Evolutionary conservation across 2,113 vertebrate genomes (phyloP), one percentile per base, ranked within the genome.

Genomic region (Aphelocoma coerulescens): DNA sequence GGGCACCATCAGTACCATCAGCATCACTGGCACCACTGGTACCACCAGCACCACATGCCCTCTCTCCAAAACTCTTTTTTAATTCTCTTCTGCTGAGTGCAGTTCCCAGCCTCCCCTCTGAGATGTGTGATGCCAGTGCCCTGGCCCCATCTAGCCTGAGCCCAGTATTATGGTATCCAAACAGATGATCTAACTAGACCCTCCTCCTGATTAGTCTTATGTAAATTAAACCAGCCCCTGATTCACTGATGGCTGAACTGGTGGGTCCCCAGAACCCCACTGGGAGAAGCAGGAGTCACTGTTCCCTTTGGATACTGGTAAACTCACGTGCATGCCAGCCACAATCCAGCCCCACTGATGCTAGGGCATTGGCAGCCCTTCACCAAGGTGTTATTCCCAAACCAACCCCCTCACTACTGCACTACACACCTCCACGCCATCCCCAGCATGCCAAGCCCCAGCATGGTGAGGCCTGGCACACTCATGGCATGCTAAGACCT

Each of bases 161-260:
- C 49, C 67, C 57, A 28, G 11, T 30, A 9, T 57, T 52, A 49
- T 14, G 66, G 72, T 87, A 86, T 61, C 61, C 65, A 81, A 57
- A 94, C 2, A 73, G 57, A 58, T 62, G 85, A 79, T 67, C 79
- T 91, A 91, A 97, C 96, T 85, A 97, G 93, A 94, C 46, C 69
- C 80, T 94, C 83, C 89, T 75, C 67, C 76, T 97, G 95, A 96
- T 94, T 59, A 96, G 51, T 41, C 59, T 54, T 39, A 43, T 33
- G 61, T 75, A 86, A 85, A 96, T 91, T 54, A 88, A 94, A 44
- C 49, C 89, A 67, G 66, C 39, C 57, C 52, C n/a, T 54, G 43
- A 20, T 54, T 85, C 61, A 20, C 67, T 13, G 26, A 46, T 32
- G 22, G 22, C 69, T 23, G 13, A 76, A 93, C 41, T 22, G 1